A percentile compares a stretch with the other conserved stretches of the same genome.
Conservation (phyloP, 2,113 vertebrate species). For the Oreochromis aureus region DNA sequence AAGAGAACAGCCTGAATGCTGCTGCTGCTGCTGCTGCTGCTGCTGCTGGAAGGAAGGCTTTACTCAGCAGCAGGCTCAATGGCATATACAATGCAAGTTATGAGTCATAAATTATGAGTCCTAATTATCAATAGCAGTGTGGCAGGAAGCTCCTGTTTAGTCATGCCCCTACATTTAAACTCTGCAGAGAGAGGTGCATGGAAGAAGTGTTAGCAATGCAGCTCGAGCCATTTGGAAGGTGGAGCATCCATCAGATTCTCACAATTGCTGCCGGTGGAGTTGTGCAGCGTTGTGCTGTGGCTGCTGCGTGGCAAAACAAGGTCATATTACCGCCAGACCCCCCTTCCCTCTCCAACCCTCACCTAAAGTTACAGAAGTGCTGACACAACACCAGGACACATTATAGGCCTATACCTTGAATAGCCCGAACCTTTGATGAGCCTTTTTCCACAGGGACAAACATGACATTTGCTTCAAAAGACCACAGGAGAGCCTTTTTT, state of each 20-base stretch:
- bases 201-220: not conserved
- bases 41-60: not conserved
- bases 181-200: not conserved
- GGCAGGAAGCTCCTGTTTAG: not conserved
- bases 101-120: constrained; percentile 4
- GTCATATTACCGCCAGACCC: constrained; percentile 10
- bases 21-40: not conserved
- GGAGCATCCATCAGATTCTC: constrained; percentile 2
- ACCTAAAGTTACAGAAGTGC: constrained; percentile 32
- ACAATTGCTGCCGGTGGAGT: not conserved
- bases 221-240: not conserved
- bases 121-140: constrained; percentile 2
- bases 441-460: not conserved
- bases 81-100: not conserved
- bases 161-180: not conserved
- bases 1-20: not conserved
- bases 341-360: not conserved
- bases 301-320: constrained; percentile 36
- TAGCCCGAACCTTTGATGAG: not conserved
- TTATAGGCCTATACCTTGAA: not conserved
- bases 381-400: constrained; percentile 20
- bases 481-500: not conserved
- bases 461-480: not conserved
- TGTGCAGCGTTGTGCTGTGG: not conserved
- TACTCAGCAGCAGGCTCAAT: not conserved